These are phyloP conservation scores for Paedocypris sp. DNA, from an alignment of 2,113 vertebrate species.

Conservation along the genomic window DNA sequence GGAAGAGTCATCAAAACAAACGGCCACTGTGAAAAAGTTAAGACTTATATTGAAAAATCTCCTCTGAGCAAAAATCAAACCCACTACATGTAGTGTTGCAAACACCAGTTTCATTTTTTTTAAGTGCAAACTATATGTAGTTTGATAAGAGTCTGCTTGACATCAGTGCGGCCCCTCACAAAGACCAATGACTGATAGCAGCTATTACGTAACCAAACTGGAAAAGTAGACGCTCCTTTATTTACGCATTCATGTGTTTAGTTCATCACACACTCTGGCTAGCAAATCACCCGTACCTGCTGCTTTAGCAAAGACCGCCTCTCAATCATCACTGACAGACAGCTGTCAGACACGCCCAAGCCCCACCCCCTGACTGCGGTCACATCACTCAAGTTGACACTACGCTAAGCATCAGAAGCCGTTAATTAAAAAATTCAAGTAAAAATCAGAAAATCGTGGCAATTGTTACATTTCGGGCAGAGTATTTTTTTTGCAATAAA, in stretches of 20 bases:
- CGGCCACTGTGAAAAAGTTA: too few species aligned
- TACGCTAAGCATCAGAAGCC: too few species aligned
- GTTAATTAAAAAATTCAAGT: too few species aligned
- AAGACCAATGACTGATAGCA: conserved; percentile 14
- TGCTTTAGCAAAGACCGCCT: background rate
- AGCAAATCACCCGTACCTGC: conserved; percentile 2
- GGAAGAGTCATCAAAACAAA: too few species aligned
- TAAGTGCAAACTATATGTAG: too few species aligned
- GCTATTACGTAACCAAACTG: conserved; percentile 15
- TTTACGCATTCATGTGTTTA: conserved; percentile 19
- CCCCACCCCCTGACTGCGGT: background rate
- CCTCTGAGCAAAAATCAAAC: too few species aligned
- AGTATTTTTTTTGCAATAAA: too few species aligned
- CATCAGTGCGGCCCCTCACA: background rate
- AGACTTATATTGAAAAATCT: too few species aligned
- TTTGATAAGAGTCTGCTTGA: background rate
- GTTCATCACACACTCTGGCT: background rate
- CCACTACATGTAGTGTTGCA: too few species aligned
- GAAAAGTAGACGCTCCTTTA: conserved; percentile 10
- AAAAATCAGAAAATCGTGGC: too few species aligned
- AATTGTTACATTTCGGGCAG: too few species aligned
- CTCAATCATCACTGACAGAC: conserved; percentile 10
- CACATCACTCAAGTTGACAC: background rate
- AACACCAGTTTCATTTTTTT: too few species aligned
- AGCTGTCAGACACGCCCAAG: background rate